Base-by-base conservation (phyloP, 2,797 vertebrate genomes). In the Hypotaenidia philippensis region DNA sequence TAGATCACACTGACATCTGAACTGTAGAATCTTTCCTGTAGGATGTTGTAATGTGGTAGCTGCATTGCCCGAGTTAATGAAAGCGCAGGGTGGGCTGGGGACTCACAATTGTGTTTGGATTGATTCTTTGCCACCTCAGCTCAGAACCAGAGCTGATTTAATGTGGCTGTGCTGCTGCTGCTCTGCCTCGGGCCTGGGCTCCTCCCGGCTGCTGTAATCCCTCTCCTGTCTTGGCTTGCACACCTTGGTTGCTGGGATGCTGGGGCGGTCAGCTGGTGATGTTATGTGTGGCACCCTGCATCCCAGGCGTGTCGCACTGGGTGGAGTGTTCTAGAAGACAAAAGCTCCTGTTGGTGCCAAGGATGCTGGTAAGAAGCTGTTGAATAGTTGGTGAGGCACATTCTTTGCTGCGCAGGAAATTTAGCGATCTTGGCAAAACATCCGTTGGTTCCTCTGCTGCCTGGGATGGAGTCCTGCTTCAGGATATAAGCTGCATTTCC, bases 51-150 rank as follows among this genome's bases (percentile, higher is more conserved):
- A 68, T 68, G 59, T 56, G 72, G 69, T 52, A 41, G 55, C 69
- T 65, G 16, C 44, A 69, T 59, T 56, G 87, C 91, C 82, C 82
- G 22, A 57, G 79, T 78, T 76, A 83, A 96, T 96, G 92, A 96
- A 85, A 93, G 60, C 27, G 13, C 29, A 22, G 76, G 52, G 8
- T 19, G 75, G 87, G 55, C 72, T 84, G 55, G 68, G 61, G 91
- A 93, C 52, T 18, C 41, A 14, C 82, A 93, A 94, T 92, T 56
- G 23, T 4, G 76, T 96, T 97, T 91, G 77, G 76, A 95, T 96
- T 44, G 92, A 97, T 96, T 70, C 34, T 47, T 49, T 49, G 40
- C 74, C 64, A 75, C 47, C 88, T 78, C 57, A 85, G 79, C 82
- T 49, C 19, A 15, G 38, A 63, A 40, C 13, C 69, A 25, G 50